A percentile compares a stretch with the other conserved stretches of the same genome.
Evolutionary conservation across 2,797 vertebrate genomes (phyloP).

Genomic region (Enteromius argenteus): DNA sequence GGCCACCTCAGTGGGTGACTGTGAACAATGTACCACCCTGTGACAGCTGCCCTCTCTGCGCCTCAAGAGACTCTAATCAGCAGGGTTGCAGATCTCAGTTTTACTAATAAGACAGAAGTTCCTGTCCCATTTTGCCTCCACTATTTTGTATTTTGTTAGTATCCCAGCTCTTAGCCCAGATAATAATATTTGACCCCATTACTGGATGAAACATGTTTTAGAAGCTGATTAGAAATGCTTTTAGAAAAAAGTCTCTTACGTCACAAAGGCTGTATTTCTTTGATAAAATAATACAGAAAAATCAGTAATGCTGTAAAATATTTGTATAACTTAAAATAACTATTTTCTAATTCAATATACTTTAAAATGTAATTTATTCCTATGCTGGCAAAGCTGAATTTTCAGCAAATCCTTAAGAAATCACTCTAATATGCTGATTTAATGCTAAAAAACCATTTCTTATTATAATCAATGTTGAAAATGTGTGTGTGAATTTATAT

Average conservation of each 20-base stretch:
- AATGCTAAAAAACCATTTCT: neutral
- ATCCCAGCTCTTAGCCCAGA: neutral
- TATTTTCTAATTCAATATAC: neutral
- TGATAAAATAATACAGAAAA: neutral
- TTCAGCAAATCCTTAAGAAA: neutral
- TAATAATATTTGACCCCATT: neutral
- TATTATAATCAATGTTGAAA: neutral
- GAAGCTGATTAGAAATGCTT: neutral
- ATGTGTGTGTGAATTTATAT: neutral
- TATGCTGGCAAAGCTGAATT: neutral
- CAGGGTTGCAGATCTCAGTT: neutral
- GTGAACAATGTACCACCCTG: constrained; percentile 17
- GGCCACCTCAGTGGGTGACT: constrained; percentile 17
- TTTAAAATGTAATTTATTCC: neutral
- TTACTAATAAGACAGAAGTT: neutral
- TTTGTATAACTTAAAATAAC: neutral
- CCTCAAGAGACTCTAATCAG: constrained; percentile 5
- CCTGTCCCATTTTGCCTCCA: neutral
- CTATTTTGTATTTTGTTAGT: neutral
- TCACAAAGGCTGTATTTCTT: neutral
- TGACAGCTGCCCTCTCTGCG: constrained; percentile 2
- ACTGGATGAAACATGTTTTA: neutral
- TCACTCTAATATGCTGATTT: neutral
- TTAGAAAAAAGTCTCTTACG: neutral
- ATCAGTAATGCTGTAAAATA: neutral